These are phyloP conservation scores for Hydra vulgaris DNA, from an alignment of 30 jellyfish, hydroid and myxozoan species.

Conservation along the genomic window DNA sequence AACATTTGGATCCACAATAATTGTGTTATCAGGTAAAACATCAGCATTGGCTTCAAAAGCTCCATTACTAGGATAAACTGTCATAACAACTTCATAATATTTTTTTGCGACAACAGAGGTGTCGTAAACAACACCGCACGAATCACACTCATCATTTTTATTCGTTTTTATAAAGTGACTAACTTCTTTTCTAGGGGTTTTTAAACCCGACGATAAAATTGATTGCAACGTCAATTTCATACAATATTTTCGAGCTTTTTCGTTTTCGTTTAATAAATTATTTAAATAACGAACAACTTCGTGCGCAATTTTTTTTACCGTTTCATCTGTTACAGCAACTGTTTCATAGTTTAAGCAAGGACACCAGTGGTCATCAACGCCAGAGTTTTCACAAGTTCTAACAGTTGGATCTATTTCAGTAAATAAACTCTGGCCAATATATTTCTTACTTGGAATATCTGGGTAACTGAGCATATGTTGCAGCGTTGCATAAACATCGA, in stretches of 20 bases:
- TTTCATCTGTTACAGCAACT: conserved; percentile 8
- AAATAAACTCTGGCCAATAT: conserved; percentile 54
- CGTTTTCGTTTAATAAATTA: not conserved
- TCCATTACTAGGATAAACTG: conserved; percentile 64
- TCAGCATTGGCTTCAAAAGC: conserved; percentile 40
- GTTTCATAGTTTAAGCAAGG: conserved; percentile 45
- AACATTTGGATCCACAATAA: conserved; percentile 21
- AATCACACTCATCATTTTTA: conserved; percentile 34
- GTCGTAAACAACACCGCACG: conserved; percentile 34
- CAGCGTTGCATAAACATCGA: conserved; percentile 63
- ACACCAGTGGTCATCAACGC: conserved; percentile 67
- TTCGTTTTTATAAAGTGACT: conserved; percentile 22
- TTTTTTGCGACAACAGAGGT: not conserved
- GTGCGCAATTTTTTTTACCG: conserved; percentile 25
- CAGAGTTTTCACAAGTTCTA: conserved; percentile 56
- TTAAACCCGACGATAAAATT: conserved; percentile 28
- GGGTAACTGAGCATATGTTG: conserved; percentile 43
- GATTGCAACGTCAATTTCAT: conserved; percentile 7
- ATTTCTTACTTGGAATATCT: not conserved
- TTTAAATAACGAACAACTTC: conserved; percentile 36
- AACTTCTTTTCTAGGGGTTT: conserved; percentile 34
- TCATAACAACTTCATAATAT: conserved; percentile 45
- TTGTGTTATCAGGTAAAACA: not conserved
- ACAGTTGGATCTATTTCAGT: conserved; percentile 24
- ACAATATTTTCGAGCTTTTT: conserved; percentile 4